A percentile compares a stretch with the other conserved stretches of the same genome.
Evolutionary conservation across 2,797 vertebrate species (phyloP).

Genomic region (Lepilemur septentrionalis): DNA sequence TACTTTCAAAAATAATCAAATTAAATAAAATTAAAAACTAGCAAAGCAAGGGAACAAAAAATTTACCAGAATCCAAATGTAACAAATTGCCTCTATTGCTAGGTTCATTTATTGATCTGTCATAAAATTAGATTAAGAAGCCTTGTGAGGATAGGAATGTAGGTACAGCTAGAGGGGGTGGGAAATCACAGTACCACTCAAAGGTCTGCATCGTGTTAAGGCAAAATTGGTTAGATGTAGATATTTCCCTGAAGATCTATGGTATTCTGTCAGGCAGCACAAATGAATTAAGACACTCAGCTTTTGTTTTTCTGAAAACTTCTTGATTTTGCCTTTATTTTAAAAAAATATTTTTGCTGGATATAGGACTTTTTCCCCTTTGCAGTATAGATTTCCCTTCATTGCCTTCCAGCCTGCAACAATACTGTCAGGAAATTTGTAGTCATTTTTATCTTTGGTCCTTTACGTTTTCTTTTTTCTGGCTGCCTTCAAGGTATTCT

Average conservation of each 20-base stretch:
- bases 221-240: not conserved
- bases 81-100: not conserved
- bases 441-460: not conserved
- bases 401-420: not conserved
- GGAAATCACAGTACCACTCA: not conserved
- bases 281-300: not conserved
- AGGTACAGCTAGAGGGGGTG: not conserved
- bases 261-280: not conserved
- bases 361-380: not conserved
- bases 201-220: not conserved
- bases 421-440: not conserved
- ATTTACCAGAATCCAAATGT: not conserved
- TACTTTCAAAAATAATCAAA: constrained; percentile 36
- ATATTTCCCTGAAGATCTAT: not conserved
- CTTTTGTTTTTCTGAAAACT: not conserved
- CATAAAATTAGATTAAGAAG: not conserved
- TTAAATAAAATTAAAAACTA: not conserved
- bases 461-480: not conserved
- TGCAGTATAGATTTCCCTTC: not conserved
- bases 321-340: not conserved
- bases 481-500: not conserved
- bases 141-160: constrained; percentile 6
- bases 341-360: not conserved
- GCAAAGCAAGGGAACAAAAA: constrained; percentile 2
- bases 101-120: not conserved